Conservation (phyloP, 1,140 invertebrate genomes). For the Aphis gossypii region DNA sequence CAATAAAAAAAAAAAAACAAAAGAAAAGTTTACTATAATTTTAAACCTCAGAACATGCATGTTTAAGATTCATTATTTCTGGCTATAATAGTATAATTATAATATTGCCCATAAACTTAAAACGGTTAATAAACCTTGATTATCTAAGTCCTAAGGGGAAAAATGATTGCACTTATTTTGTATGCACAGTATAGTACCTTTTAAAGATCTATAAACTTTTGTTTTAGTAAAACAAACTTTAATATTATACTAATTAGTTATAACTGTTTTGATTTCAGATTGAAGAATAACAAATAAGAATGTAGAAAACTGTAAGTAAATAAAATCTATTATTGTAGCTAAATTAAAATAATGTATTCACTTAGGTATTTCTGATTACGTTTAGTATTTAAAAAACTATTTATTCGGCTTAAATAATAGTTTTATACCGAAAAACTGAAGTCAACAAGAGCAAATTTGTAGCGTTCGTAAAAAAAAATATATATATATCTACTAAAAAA, state of each 20-base stretch:
- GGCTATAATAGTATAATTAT: background rate
- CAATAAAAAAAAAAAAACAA: background rate
- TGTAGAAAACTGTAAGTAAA: background rate
- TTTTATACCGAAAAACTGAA: background rate
- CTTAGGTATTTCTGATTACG: background rate
- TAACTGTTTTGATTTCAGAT: background rate
- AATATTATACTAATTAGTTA: background rate
- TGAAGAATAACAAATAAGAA: background rate
- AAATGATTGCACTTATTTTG: background rate
- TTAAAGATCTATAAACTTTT: background rate
- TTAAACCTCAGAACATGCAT: background rate
- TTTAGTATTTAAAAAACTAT: background rate
- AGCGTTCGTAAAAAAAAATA: background rate
- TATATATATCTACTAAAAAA: background rate
- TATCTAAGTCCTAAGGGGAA: background rate
- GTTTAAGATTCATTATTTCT: background rate
- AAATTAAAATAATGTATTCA: background rate
- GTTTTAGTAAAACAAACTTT: background rate
- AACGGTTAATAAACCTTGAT: background rate
- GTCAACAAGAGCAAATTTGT: background rate
- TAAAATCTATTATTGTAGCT: background rate
- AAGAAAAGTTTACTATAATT: background rate
- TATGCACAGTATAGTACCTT: background rate
- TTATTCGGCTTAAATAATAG: background rate
- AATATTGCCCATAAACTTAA: background rate